Conservation (phyloP, 2,113 vertebrate species). For the Albula glossodonta region DNA sequence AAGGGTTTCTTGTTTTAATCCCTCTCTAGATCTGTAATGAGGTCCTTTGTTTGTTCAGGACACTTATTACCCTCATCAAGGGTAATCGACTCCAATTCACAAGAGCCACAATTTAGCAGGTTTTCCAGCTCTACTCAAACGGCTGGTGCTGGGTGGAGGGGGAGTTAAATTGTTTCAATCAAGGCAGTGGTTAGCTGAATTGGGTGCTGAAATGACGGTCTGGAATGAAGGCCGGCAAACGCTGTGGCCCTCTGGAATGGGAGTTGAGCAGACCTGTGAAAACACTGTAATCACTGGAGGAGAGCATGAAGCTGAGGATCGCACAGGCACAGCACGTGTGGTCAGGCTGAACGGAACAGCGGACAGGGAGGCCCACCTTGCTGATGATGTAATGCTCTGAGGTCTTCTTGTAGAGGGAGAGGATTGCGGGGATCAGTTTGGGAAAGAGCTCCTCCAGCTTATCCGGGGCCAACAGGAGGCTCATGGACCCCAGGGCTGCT, state of each 20-base stretch:
- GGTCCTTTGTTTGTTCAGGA: neutral
- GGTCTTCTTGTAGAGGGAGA: constrained; percentile 87
- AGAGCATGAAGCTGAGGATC: neutral
- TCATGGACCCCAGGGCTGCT: constrained; percentile 86
- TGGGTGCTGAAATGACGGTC: neutral
- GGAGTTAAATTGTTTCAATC: too few relatives aligned
- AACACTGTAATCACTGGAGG: neutral
- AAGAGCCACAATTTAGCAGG: too few relatives aligned
- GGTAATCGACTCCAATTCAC: too few relatives aligned
- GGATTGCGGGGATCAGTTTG: constrained; percentile 77
- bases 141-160: too few relatives aligned
- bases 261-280: neutral
- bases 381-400: constrained; percentile 82
- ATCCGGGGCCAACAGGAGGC: constrained; percentile 81
- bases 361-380: constrained; percentile 68
- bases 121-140: neutral
- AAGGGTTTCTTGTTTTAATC: neutral
- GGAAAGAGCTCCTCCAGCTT: constrained; percentile 91
- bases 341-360: neutral
- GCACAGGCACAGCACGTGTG: neutral
- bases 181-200: neutral
- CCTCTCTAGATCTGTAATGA: neutral
- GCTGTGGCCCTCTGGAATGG: neutral
- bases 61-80: neutral
- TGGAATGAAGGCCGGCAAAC: neutral